Evolutionary conservation across 2,113 vertebrate species (phyloP), one percentile per base, ranked within the genome.

Genomic region (Colius striatus): DNA sequence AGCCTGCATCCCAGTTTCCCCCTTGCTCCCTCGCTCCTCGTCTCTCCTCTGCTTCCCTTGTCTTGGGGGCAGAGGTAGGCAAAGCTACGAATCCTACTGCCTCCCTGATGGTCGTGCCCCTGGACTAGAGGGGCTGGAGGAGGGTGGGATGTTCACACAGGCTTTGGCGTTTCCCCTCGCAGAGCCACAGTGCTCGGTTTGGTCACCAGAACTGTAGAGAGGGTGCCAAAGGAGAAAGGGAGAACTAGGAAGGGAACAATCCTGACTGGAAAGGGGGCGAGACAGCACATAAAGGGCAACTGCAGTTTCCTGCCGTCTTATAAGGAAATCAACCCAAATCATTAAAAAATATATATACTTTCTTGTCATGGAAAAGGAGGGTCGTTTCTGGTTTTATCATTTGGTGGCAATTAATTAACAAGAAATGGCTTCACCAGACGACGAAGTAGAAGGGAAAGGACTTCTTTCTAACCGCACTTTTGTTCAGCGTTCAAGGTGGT

Each of bases 341-440:
- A 62, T 91, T 87, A 51, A 77, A 91, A 16, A 6, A 80, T 36
- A 87, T 26, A 38, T 75, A 45, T 43, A 70, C 47, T 76, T 83
- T 71, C 73, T 89, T 68, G 47, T 54, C 27, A 45, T n/a, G 87
- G 87, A 94, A 96, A 94, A 87, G 26, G 34, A 68, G 26, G 25
- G 41, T 71, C 21, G 7, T 85, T 90, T 87, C 91, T 96, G 63
- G 13, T 73, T 96, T 96, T 95, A 58, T 45, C 71, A 29, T 92
- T 87, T 86, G 67, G 43, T 23, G n/a, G 58, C 54, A 47, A 82
- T 76, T 78, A 90, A 96, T 92, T 72, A 96, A 79, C 18, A 48
- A 6, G 43, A 79, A 76, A 89, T 67, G 60, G 20, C 21, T 94
- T 89, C 54, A 10, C 73, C 86, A 87, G 70, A 54, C 68, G 81